Conservation (phyloP, 2,888 invertebrate genomes). For the Drosophila subquinaria region DNA sequence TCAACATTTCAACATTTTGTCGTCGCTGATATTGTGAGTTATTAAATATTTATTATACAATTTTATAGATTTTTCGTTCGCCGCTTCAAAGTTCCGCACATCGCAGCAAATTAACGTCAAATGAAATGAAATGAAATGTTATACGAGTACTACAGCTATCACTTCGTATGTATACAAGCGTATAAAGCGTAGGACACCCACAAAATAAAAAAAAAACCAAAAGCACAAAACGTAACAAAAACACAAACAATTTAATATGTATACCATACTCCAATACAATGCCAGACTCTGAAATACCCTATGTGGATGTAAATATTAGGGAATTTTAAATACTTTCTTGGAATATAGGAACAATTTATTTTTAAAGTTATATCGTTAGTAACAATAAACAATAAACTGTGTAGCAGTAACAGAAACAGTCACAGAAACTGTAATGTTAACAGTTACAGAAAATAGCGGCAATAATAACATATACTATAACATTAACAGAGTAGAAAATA, state of each 20-base stretch:
- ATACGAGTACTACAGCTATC: slow-evolving; percentile 16
- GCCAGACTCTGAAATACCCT: slow-evolving; percentile 18
- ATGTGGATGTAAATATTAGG: background rate
- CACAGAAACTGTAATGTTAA: background rate
- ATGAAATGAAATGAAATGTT: slow-evolving; percentile 59
- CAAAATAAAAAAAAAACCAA: slow-evolving; percentile 23
- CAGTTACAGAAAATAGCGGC: background rate
- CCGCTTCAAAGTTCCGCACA: slow-evolving; percentile 43
- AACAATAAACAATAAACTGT: no score
- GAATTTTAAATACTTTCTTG: background rate
- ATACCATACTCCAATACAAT: background rate
- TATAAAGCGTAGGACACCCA: slow-evolving; percentile 21
- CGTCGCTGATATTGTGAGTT: slow-evolving; percentile 11
- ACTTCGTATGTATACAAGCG: slow-evolving; percentile 29
- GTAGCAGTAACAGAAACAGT: no score
- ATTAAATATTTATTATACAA: slow-evolving; percentile 66
- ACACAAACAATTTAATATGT: slow-evolving; percentile 27
- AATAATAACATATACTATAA: no score
- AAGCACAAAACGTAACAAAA: slow-evolving; percentile 27
- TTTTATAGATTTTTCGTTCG: slow-evolving; percentile 60
- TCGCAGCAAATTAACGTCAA: slow-evolving; percentile 63
- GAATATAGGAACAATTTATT: background rate
- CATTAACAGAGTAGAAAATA: background rate
- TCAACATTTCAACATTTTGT: slow-evolving; percentile 11
- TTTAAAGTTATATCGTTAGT: background rate